Base-by-base conservation (phyloP, 2,888 invertebrate genomes). In the Stratiomys singularior region DNA sequence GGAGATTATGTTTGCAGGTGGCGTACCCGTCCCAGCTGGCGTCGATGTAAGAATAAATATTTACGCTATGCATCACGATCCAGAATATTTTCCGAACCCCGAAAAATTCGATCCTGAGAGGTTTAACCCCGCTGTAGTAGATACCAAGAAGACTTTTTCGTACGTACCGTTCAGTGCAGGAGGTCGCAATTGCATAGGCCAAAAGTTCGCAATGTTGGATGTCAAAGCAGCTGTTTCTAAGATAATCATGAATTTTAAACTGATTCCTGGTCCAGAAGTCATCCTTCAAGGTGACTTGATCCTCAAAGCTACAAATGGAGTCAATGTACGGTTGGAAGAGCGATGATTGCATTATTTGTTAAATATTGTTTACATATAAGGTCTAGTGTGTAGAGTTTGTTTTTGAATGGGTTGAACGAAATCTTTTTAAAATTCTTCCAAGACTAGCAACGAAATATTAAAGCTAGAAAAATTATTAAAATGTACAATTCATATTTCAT, bases 101-200 rank as follows among this genome's bases (percentile, higher is more conserved):
- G 87, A 89, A 21, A 86, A 85, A 81, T 90, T 89, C 83, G 86
- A 90, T 80, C 90, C 90, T 0, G 90, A 90, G 82, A 89, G 90
- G 82, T 90, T 90, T 87, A 83, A 90, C 27, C 90, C 90, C 0
- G 89, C 90, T 82, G 15, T 28, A 27, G 7, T 23, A 18, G 9
- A 28, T 2, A 88, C 87, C 52, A 88, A 90, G 64, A 90, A 90
- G 81, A 90, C 89, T 82, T 90, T 90, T 81, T 87, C 89, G 0
- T 90, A 89, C 82, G 87, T 90, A 28, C 90, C 90, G 1, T 90
- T 90, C 86, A 89, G 89, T 46, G 90, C 90, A 21, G 90, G 90
- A 78, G 90, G 90, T 7, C 86, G 90, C 67, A 89, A 89, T 77
- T 90, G 90, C 83, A 90, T 90, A 15, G 90, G 85, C 46, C 85